Base-by-base conservation (phyloP, 2,888 invertebrate genomes). In the Trachelus iudaicus region DNA sequence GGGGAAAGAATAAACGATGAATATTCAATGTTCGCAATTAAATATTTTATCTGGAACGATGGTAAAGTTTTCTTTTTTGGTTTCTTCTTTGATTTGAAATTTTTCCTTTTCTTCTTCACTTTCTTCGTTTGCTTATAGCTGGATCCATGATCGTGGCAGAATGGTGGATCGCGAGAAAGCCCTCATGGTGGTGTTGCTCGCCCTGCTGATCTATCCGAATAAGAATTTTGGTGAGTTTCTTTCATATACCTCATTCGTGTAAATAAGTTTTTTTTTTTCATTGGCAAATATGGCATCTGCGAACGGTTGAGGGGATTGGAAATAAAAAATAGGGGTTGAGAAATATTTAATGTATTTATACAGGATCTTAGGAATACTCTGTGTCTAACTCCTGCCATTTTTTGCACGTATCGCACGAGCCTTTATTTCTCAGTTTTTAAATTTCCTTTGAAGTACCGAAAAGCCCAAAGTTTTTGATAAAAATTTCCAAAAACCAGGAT, bases 101-200 rank as follows among this genome's bases (percentile, higher is more conserved):
- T 56, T 56, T 2, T 56, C 9, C 56, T 56, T 23, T 56, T 56
- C 23, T 56, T 56, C 56, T 56, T 56, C 56, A 56, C 9, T 23
- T 56, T 23, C 23, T 56, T 56, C 23, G 56, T 56, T 56, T 56
- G 15, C 23, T 87, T 88, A 1, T 84, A 90, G 90, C 79, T 87
- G 85, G 83, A 87, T 86, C 87, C 84, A 90, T 89, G 90, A 89
- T 87, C 81, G 83, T 79, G 85, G 78, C 88, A 90, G 87, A 86
- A 91, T 91, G 91, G 89, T 91, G 85, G 87, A 89, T 87, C 87
- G 89, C 83, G 88, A 88, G 84, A 89, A 85, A 85, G 83, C 85
- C 76, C 85, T 90, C 79, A 83, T 90, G 81, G 85, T 86, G 82
- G 86, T 90, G 82, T 84, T 90, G 84, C 83, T 90, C 81, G 87